Evolutionary conservation across 2,113 vertebrate species (phyloP).

Genomic region (Rattus rattus): DNA sequence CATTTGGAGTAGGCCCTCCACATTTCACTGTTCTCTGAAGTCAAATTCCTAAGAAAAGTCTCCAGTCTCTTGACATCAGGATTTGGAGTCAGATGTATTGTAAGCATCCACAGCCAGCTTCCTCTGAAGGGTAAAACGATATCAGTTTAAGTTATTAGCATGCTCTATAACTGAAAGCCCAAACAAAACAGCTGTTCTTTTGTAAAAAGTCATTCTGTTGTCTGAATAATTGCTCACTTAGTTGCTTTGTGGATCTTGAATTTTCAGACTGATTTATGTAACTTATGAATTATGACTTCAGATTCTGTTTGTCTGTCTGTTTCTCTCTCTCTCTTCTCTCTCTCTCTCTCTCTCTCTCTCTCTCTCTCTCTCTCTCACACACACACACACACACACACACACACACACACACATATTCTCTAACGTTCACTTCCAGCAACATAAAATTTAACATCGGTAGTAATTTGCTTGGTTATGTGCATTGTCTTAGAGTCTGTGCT

Average conservation of each 20-base stretch:
- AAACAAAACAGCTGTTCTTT: neutral
- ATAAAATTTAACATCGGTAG: neutral
- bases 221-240: neutral
- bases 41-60: neutral
- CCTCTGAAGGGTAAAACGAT: neutral
- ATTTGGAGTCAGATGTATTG: neutral
- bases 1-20: neutral
- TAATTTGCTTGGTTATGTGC: neutral
- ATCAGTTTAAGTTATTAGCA: constrained; percentile 23
- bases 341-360: neutral
- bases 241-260: neutral
- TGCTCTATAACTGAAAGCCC: neutral
- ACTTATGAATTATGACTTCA: neutral
- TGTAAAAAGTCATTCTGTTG: neutral
- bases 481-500: neutral
- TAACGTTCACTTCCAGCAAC: neutral
- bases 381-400: neutral
- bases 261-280: constrained; percentile 22
- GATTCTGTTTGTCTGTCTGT: neutral
- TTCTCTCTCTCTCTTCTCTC: neutral
- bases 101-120: neutral
- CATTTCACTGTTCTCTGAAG: neutral
- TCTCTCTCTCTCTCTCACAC: neutral
- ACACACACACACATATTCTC: neutral
- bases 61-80: fast-evolving